Conservation (phyloP, 1,140 invertebrate genomes). For the Halictus rubicundus region DNA sequence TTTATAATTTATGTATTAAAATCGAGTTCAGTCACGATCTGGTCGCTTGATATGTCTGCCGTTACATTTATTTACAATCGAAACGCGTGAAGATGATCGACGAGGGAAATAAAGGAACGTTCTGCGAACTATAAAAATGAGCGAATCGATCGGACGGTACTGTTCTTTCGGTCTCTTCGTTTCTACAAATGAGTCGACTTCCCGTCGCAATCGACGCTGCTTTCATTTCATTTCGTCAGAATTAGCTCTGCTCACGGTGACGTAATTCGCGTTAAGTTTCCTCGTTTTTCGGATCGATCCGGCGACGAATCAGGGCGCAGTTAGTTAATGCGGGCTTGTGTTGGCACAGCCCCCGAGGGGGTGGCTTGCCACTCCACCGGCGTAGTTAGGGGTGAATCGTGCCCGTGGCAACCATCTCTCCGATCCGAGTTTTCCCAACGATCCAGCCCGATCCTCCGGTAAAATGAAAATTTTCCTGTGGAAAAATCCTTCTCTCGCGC, state of each 20-base stretch:
- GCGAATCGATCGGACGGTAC: not conserved
- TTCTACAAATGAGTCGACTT: conserved; percentile 15
- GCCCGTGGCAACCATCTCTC: conserved; percentile 49
- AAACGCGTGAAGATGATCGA: no score
- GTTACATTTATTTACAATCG: no score
- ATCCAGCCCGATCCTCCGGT: not conserved
- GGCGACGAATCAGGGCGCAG: conserved; percentile 73
- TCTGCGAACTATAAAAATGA: no score
- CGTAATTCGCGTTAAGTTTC: conserved; percentile 68
- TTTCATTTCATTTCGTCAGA: conserved; percentile 19
- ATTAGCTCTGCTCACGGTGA: conserved; percentile 30
- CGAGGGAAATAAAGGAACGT: no score
- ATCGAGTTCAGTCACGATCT: no score
- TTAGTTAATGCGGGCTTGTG: conserved; percentile 72
- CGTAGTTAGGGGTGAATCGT: conserved; percentile 49
- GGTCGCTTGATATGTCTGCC: no score
- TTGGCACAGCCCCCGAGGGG: conserved; percentile 70
- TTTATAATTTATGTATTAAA: no score
- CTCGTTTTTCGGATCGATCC: conserved; percentile 69
- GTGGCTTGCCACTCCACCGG: conserved; percentile 54
- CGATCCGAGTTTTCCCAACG: conserved; percentile 32
- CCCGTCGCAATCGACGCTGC: not conserved
- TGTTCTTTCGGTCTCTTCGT: not conserved
- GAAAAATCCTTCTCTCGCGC: not conserved
- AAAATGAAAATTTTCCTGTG: conserved; percentile 46